Conservation (phyloP, 2,888 invertebrate genomes). For the Augiades crinisus region DNA sequence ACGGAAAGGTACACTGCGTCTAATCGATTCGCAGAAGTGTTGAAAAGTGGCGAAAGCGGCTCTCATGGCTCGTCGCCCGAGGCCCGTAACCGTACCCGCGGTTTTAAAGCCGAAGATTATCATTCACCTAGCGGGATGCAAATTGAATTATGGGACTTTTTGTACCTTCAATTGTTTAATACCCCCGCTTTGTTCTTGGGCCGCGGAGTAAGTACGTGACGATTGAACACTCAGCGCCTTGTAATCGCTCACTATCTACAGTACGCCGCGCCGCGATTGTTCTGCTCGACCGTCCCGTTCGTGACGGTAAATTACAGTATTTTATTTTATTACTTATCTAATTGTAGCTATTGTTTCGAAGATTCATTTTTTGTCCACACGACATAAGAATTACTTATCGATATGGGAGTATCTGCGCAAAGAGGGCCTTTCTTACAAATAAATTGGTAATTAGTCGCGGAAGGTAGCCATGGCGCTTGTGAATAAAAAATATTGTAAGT, state of each 20-base stretch:
- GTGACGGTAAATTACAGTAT: conserved; percentile 72
- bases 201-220: conserved; percentile 68
- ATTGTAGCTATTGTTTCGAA: conserved; percentile 73
- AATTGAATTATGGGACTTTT: conserved; percentile 81
- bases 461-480: conserved; percentile 41
- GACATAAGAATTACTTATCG: conserved; percentile 20
- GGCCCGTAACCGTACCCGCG: conserved; percentile 63
- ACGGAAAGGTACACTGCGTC: conserved; percentile 34
- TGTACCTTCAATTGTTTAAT: conserved; percentile 75
- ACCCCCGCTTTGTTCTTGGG: conserved; percentile 69
- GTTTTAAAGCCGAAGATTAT: conserved; percentile 60
- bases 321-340: conserved; percentile 76
- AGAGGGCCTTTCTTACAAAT: conserved; percentile 24
- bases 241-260: conserved; percentile 62
- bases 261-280: conserved; percentile 52
- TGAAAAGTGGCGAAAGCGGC: conserved; percentile 76
- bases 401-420: conserved; percentile 23
- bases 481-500: conserved; percentile 52
- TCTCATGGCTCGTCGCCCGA: conserved; percentile 62
- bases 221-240: conserved; percentile 68
- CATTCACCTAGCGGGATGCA: conserved; percentile 78
- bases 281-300: conserved; percentile 59
- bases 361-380: conserved; percentile 28
- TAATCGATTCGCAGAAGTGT: conserved; percentile 78
- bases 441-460: conserved; percentile 41